Conservation (phyloP, 2,797 vertebrate genomes). For the Holocentrus rufus region DNA sequence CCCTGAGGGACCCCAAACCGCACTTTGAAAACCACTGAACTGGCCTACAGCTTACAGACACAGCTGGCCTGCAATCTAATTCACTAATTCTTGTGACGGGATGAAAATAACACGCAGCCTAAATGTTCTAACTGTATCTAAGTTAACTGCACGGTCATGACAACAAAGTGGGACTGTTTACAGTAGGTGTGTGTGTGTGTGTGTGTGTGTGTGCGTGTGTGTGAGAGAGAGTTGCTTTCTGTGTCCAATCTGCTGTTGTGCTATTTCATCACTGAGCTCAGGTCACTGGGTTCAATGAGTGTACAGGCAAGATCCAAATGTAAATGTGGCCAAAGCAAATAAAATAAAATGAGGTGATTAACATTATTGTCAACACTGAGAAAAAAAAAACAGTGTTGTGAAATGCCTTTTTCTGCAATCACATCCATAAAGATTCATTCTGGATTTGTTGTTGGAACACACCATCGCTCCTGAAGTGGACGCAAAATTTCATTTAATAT, state of each 20-base stretch:
- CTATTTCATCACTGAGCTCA: conserved; percentile 47
- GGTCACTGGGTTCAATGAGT: conserved; percentile 41
- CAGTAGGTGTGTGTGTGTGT: neutral
- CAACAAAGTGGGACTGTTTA: conserved; percentile 29
- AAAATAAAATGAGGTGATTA: conserved; percentile 7
- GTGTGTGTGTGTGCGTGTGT: neutral
- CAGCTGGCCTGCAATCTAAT: too few relatives aligned
- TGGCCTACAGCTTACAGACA: too few relatives aligned
- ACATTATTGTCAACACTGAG: conserved; percentile 13
- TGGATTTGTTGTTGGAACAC: neutral
- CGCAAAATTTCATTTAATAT: neutral
- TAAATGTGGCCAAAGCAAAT: conserved; percentile 2
- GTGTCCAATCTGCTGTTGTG: conserved; percentile 28
- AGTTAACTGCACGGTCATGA: conserved; percentile 37
- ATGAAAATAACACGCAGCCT: conserved; percentile 37
- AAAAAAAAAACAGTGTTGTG: neutral
- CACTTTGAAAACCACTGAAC: too few relatives aligned
- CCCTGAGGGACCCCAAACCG: too few relatives aligned
- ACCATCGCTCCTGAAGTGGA: neutral
- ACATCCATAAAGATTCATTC: neutral
- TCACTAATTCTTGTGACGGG: conserved; percentile 33
- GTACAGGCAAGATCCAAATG: conserved; percentile 28
- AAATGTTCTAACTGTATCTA: conserved; percentile 34
- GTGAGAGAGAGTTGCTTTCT: conserved; percentile 42
- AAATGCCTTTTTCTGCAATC: neutral